Conservation (phyloP, 2,888 invertebrate genomes). For the Drosophila antonietae region DNA sequence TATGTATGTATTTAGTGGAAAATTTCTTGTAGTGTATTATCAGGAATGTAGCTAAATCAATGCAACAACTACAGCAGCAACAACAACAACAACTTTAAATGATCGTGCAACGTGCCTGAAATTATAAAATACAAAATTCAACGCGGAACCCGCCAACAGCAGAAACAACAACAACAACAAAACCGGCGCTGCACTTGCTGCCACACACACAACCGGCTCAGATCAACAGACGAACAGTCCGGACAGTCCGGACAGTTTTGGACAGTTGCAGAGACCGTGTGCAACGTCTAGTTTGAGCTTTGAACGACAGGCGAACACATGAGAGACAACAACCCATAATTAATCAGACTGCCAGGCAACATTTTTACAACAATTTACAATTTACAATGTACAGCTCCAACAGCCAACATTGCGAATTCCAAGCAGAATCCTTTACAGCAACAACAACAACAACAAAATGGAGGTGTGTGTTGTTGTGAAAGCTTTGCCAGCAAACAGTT, state of each 20-base stretch:
- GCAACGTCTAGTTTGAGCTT: constrained; percentile 72
- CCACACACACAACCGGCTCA: constrained; percentile 55
- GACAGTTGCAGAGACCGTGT: constrained; percentile 9
- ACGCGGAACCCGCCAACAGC: constrained; percentile 63
- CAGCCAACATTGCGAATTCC: constrained; percentile 50
- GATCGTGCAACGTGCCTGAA: constrained; percentile 76
- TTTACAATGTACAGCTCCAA: constrained; percentile 58
- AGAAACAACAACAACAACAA: background rate
- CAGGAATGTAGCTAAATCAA: constrained; percentile 44
- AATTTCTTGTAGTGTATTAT: constrained; percentile 36
- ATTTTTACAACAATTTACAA: constrained; percentile 37
- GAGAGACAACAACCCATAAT: constrained; percentile 75
- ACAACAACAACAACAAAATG: constrained; percentile 12
- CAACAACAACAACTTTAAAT: constrained; percentile 38
- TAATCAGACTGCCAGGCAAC: constrained; percentile 61
- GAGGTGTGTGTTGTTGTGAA: background rate
- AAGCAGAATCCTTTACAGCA: constrained; percentile 62
- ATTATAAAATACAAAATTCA: constrained; percentile 72
- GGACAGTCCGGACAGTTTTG: background rate
- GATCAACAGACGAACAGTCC: constrained; percentile 15
- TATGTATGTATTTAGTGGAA: constrained; percentile 35
- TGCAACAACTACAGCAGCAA: constrained; percentile 24
- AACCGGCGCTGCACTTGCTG: constrained; percentile 60
- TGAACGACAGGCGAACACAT: constrained; percentile 68
- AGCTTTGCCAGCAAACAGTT: background rate